Conservation (phyloP, 2,888 invertebrate species). For the Cyclophora punctaria region DNA sequence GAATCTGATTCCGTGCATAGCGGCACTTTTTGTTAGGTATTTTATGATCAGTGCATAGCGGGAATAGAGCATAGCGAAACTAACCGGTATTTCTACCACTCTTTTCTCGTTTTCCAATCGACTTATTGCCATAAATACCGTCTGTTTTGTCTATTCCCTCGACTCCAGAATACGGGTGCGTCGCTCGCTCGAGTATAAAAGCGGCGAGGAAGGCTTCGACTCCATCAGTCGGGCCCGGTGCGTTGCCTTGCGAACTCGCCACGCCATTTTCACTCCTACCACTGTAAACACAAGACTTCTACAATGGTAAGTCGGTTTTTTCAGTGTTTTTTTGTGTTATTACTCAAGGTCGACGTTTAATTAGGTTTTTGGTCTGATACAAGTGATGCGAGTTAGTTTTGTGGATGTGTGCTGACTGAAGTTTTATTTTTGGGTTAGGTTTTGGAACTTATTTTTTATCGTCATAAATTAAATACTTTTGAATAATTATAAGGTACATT, state of each 20-base stretch:
- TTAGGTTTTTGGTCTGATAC: conserved; percentile 4
- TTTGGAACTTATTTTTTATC: neutral
- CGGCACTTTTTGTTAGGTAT: no score
- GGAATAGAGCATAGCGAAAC: no score
- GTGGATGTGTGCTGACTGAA: no score
- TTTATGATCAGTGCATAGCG: no score
- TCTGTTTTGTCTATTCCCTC: no score
- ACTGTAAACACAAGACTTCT: neutral
- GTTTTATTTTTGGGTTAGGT: neutral
- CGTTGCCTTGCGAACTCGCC: conserved; percentile 65
- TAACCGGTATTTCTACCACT: no score
- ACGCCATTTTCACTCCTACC: conserved; percentile 26
- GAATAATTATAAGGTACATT: no score
- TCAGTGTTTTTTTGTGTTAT: neutral
- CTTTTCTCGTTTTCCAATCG: no score
- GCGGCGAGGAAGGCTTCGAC: conserved; percentile 10
- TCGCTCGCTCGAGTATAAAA: conserved; percentile 29
- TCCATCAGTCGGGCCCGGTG: conserved; percentile 62
- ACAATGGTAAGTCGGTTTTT: neutral
- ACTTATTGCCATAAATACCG: no score
- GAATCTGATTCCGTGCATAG: no score
- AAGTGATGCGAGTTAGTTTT: conserved; percentile 7
- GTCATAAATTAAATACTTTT: no score
- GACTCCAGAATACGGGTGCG: conserved; percentile 35
- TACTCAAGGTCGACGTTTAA: conserved; percentile 9